Percentiles rank a stretch among this genome's conserved stretches.
phyloP scores from a whole-genome alignment of 2,113 vertebrate genomes.

The Daboia siamensis region DNA sequence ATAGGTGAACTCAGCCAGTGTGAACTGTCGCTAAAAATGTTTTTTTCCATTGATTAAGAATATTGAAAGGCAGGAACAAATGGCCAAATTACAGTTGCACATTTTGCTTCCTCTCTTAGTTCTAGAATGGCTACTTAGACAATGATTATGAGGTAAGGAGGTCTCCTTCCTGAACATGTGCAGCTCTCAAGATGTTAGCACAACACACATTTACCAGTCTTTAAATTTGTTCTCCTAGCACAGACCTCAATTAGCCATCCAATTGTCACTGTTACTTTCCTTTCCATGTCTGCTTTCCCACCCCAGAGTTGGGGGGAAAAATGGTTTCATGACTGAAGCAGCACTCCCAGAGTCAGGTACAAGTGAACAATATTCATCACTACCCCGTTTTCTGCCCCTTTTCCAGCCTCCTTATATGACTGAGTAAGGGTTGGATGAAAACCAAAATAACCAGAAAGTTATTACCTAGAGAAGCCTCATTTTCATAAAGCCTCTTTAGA shows the following conservation, averaged over 20 bases:
- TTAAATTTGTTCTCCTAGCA: background rate
- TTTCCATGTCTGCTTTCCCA: background rate
- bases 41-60: background rate
- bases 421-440: background rate
- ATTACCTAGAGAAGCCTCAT: background rate
- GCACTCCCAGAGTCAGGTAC: background rate
- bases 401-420: background rate
- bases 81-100: background rate
- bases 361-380: background rate
- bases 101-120: background rate
- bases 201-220: background rate
- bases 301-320: background rate
- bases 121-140: background rate
- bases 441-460: background rate
- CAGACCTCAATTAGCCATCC: background rate
- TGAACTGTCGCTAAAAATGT: background rate
- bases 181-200: background rate
- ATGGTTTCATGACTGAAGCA: background rate
- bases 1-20: background rate
- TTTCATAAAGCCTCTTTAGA: background rate
- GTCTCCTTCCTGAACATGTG: background rate
- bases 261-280: background rate
- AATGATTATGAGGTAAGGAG: background rate
- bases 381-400: background rate
- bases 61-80: background rate